A percentile compares a stretch with the other conserved stretches of the same genome.
phyloP scores from a whole-genome alignment of 2,888 invertebrate genomes.

The Hirtodrosophila duncani region DNA sequence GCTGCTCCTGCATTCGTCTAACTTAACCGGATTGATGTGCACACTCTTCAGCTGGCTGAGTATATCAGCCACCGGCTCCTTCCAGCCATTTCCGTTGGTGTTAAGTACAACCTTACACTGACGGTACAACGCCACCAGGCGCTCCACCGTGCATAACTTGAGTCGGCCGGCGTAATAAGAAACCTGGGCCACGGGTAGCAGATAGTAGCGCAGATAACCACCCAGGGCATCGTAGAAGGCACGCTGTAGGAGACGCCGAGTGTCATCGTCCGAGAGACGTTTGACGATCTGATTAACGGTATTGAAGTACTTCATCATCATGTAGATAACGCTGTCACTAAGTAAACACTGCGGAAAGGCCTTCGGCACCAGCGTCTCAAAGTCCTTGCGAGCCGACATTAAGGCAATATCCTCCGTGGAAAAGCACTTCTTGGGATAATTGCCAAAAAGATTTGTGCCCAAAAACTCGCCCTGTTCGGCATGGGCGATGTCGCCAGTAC shows the following conservation, averaged over 20 bases:
- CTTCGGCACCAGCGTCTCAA: constrained; percentile 76
- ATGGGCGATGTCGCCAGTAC: too few species aligned
- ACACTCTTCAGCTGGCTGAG: constrained; percentile 22
- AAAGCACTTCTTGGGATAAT: constrained; percentile 71
- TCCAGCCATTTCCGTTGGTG: constrained; percentile 78
- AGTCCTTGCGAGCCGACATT: constrained; percentile 72
- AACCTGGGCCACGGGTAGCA: constrained; percentile 73
- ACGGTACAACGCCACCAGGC: constrained; percentile 59
- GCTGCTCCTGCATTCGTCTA: background rate
- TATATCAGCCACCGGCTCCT: constrained; percentile 54
- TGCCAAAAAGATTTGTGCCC: constrained; percentile 75
- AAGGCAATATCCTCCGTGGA: constrained; percentile 73
- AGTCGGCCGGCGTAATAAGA: constrained; percentile 76
- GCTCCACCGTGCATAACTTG: constrained; percentile 59
- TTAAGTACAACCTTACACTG: constrained; percentile 72
- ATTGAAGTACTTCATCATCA: constrained; percentile 75
- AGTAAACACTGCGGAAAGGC: constrained; percentile 59
- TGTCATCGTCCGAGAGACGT: constrained; percentile 43
- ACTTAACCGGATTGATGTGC: constrained; percentile 16
- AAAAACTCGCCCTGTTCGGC: constrained; percentile 50
- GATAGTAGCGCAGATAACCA: constrained; percentile 72
- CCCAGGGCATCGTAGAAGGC: constrained; percentile 76
- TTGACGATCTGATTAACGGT: constrained; percentile 68
- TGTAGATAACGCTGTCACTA: constrained; percentile 59
- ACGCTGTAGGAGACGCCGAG: constrained; percentile 53